Evolutionary conservation across 2,888 invertebrate species (phyloP), one percentile per base, ranked within the genome.

Genomic region (Sepioteuthis lessoniana): DNA sequence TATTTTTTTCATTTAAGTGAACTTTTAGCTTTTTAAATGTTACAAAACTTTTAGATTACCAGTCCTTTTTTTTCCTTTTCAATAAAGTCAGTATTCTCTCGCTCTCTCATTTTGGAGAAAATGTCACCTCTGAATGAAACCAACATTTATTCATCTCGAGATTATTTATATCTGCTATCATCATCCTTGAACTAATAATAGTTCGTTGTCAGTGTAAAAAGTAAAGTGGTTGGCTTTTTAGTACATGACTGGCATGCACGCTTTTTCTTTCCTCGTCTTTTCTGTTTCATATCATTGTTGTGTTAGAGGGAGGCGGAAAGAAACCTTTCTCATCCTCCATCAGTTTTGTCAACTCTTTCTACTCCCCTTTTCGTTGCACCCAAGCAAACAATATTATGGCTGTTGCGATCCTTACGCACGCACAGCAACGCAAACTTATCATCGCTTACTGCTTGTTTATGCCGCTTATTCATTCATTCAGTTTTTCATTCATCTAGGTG

Each of bases 361-460:
- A n/a, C 76, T 76, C 76, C 76, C n/a, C 2, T n/a, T 76, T 35
- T 76, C 76, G 76, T n/a, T n/a, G 76, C 76, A n/a, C n/a, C n/a
- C 76, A 76, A 76, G n/a, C 76, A n/a, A 76, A n/a, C 76, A 76
- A 76, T 76, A n/a, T 76, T 76, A 35, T 35, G n/a, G 76, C 35
- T 76, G 76, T n/a, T 76, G 35, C n/a, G 76, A 76, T 76, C 76
- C n/a, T 35, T 38, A 76, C 93, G n/a, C 76, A 93, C 60, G 93
- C 93, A 76, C 76, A 16, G 13, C 76, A 28, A 60, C 60, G 60
- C 25, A 13, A 60, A 60, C 31, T 60, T 50, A 50, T 2, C 50
- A 25, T 25, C 0, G 55, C 55, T 76, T 76, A n/a, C n/a, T 76
- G 76, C 8, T 76, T 35, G 13, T 19, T 13, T 10, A 10, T 76